Conservation (phyloP, 2,888 invertebrate species). For the Smittia aterrima region DNA sequence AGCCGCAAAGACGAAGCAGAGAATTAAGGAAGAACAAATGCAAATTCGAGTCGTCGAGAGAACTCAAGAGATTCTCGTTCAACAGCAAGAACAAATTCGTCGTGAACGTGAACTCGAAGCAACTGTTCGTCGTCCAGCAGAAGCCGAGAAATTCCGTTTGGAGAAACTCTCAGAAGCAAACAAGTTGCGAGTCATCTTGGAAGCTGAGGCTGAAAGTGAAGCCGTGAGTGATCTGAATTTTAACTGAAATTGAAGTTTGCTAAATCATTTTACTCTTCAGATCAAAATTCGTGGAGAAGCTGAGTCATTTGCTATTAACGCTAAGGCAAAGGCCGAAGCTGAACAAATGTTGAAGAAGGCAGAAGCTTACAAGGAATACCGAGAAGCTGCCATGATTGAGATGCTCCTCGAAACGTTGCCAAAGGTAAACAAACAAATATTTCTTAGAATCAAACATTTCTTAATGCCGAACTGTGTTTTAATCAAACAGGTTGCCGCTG, state of each 20-base stretch:
- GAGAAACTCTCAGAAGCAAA: slow-evolving; percentile 96
- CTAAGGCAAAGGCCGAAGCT: slow-evolving; percentile 93
- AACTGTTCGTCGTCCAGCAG: slow-evolving; percentile 88
- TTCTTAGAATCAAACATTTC: slow-evolving; percentile 28
- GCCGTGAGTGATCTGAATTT: slow-evolving; percentile 57
- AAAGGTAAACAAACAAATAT: slow-evolving; percentile 63
- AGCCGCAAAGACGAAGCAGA: slow-evolving; percentile 93
- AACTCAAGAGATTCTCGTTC: slow-evolving; percentile 89
- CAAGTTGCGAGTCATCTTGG: slow-evolving; percentile 80
- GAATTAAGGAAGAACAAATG: slow-evolving; percentile 96
- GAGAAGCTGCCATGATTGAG: slow-evolving; percentile 92
- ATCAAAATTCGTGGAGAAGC: slow-evolving; percentile 80
- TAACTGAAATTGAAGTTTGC: background rate
- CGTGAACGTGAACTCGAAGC: slow-evolving; percentile 91
- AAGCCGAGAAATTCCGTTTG: slow-evolving; percentile 87
- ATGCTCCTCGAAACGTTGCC: slow-evolving; percentile 95
- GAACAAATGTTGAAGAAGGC: slow-evolving; percentile 97
- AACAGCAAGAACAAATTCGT: slow-evolving; percentile 93
- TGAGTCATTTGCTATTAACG: slow-evolving; percentile 90
- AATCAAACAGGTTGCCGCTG: slow-evolving; percentile 78
- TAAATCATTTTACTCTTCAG: slow-evolving; percentile 49
- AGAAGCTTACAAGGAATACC: slow-evolving; percentile 95
- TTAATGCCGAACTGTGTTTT: slow-evolving; percentile 23
- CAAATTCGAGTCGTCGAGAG: slow-evolving; percentile 91
- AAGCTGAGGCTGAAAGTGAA: slow-evolving; percentile 94